phyloP scores from a whole-genome alignment of 2,888 invertebrate genomes.

The Drosophila subsilvestris region DNA sequence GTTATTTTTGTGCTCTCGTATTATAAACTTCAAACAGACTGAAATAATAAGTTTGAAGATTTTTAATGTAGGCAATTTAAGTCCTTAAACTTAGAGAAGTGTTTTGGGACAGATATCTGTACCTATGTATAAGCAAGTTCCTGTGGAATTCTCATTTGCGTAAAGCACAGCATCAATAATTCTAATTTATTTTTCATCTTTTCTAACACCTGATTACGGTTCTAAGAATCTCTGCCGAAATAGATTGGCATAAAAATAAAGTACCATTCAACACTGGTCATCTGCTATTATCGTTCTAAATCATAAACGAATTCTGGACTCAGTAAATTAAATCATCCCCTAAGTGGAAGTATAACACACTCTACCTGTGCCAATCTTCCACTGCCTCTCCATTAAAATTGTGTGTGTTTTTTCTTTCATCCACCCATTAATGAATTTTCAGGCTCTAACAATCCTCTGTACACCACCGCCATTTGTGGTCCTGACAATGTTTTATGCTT shows the following conservation, averaged over 20 bases:
- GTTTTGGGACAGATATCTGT: neutral
- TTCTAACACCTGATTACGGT: too few relatives aligned
- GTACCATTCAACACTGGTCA: neutral
- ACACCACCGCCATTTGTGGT: neutral
- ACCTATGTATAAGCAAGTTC: too few relatives aligned
- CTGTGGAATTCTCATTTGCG: too few relatives aligned
- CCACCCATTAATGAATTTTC: constrained; percentile 39
- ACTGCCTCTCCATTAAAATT: neutral
- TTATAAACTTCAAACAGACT: neutral
- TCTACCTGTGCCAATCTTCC: neutral
- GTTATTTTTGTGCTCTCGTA: constrained; percentile 14
- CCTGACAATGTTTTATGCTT: constrained; percentile 8
- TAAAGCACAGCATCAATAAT: neutral
- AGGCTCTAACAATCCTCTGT: constrained; percentile 17
- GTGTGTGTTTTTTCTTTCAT: constrained; percentile 25
- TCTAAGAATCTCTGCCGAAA: too few relatives aligned
- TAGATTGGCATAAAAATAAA: too few relatives aligned
- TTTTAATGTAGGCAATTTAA: neutral
- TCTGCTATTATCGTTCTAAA: too few relatives aligned
- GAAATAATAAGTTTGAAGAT: neutral
- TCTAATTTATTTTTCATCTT: neutral
- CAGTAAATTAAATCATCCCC: neutral
- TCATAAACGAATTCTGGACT: neutral
- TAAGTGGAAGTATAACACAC: neutral
- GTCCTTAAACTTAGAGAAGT: too few relatives aligned